These are phyloP conservation scores for Hycleus phaleratus DNA, from an alignment of 1,140 invertebrate genomes.

Conservation along the genomic window DNA sequence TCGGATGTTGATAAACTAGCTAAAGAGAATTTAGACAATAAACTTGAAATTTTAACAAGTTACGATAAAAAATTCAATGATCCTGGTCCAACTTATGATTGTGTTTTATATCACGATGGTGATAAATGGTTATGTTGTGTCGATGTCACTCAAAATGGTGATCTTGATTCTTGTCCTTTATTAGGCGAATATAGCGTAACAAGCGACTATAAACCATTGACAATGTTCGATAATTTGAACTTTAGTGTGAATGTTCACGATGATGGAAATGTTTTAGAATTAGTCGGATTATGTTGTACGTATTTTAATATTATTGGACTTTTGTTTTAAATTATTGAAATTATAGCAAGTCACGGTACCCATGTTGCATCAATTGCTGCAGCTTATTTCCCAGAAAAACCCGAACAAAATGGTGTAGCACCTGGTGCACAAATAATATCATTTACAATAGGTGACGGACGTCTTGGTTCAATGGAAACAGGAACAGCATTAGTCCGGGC, in stretches of 20 bases:
- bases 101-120: slow-evolving; percentile 87
- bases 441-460: slow-evolving; percentile 80
- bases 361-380: slow-evolving; percentile 95
- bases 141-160: slow-evolving; percentile 77
- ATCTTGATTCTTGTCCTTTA: slow-evolving; percentile 64
- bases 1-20: slow-evolving; percentile 66
- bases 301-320: slow-evolving; percentile 28
- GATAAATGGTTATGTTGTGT: slow-evolving; percentile 76
- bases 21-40: slow-evolving; percentile 84
- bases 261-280: slow-evolving; percentile 84
- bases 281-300: slow-evolving; percentile 89
- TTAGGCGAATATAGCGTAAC: slow-evolving; percentile 82
- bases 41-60: slow-evolving; percentile 72
- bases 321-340: slow-evolving; percentile 4
- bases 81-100: slow-evolving; percentile 85
- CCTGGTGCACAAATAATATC: slow-evolving; percentile 95
- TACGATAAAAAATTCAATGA: slow-evolving; percentile 87
- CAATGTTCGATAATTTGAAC: slow-evolving; percentile 73
- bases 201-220: slow-evolving; percentile 70
- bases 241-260: slow-evolving; percentile 90
- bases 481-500: slow-evolving; percentile 84
- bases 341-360: slow-evolving; percentile 85
- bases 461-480: slow-evolving; percentile 93
- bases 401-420: slow-evolving; percentile 89
- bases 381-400: slow-evolving; percentile 82